Evolutionary conservation across 2,113 vertebrate genomes (phyloP), one percentile per base, ranked within the genome.

Genomic region (Leptobrachium ailaonicum): DNA sequence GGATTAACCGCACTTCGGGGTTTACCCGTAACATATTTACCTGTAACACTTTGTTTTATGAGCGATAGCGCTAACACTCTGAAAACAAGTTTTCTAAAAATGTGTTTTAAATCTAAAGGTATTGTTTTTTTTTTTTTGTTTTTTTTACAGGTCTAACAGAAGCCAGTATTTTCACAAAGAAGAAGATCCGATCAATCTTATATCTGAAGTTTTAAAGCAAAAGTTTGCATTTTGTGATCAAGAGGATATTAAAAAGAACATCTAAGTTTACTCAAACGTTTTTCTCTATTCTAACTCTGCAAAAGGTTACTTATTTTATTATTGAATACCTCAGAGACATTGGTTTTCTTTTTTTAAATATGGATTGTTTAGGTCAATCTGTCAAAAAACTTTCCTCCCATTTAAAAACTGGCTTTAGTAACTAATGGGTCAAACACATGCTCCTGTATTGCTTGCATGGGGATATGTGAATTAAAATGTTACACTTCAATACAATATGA

Each of bases 221-320:
- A 99, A 98, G 83, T 99, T 99, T 83, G 94, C 96, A 71, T 89
- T 98, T 41, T 95, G 95, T 83, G 96, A 98, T 2, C 96, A 98
- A 79, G 96, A 98, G 82, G 87, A 66, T 44, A 32, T 72, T 56
- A 75, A 69, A 75, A 81, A 75, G 53, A 67, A 58, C 71, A 67
- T 45, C 74, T 74, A 74, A 41, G 10, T 75, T 41, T 1, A 41
- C 54, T 66, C 42, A 73, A 20, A 66, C 7, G 60, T 74, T 60
- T 70, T 60, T 77, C 12, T 54, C 47, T 14, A 58, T 74, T 10
- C 66, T 4, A 62, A 47, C 62, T 64, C 14, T 66, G 58, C 44
- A 73, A 75, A 60, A 81, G 79, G 79, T 81, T 66, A 81, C 54
- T 60, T 81, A 81, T 81, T 81, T 81, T 75, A 72, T 75, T 69